Evolutionary conservation across 2,797 vertebrate species (phyloP), one percentile per base, ranked within the genome.

Genomic region (Buceros bicornis): DNA sequence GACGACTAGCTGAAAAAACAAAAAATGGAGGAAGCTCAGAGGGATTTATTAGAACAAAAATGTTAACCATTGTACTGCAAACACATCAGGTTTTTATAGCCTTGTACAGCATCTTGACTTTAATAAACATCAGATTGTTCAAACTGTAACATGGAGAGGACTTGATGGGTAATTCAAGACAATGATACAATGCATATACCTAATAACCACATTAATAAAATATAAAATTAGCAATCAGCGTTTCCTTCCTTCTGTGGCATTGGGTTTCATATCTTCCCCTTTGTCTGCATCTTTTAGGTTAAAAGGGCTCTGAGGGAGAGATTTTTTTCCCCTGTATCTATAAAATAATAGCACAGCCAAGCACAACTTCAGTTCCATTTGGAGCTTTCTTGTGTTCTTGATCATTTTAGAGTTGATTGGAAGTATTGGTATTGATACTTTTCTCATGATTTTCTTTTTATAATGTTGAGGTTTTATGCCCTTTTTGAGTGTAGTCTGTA

Each of bases 21-120:
- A 51, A 79, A 81, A 72, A 83, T 2, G 0, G 40, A 90, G 21
- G 29, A 91, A 91, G 15, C 35, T 82, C 89, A 72, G 35, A 78
- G 90, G 79, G 73, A 91, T 90, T 90, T 65, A 83, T 83, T 76
- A 85, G 37, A 64, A 77, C 16, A 73, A 93, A 92, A 90, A 70
- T 26, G 35, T 72, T 95, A 92, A 82, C 72, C 20, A 43, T 53
- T 61, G n/a, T 60, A 56, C 80, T 18, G 2, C 67, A 96, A 93
- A 85, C 29, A 57, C 14, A 45, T 17, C 77, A 73, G 14, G 11
- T 26, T 93, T 92, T 87, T 85, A 71, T 64, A 64, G 7, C 33
- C 26, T 60, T 53, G 33, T 71, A 43, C 6, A 87, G 6, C 57
- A 54, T 50, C 48, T 80, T 85, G 22, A 53, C 74, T 80, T 91